Base-by-base conservation (phyloP, 2,113 vertebrate species). In the Phasianus colchicus region DNA sequence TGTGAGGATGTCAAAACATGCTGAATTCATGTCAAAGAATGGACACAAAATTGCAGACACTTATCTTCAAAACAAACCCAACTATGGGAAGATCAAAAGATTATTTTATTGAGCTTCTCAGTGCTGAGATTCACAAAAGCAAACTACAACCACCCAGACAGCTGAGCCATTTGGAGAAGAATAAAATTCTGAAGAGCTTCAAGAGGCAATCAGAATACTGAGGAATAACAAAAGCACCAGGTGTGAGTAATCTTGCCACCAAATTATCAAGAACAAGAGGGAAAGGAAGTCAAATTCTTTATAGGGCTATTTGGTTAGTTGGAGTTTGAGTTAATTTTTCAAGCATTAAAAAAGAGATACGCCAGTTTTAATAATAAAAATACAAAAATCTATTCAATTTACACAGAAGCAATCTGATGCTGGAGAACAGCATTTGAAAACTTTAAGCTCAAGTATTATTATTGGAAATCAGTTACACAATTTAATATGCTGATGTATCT, bases 161-260 rank as follows among this genome's bases (percentile, higher is more conserved):
- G 96, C 94, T 94, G 92, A 95, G 83, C 89, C 86, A 79, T 95
- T 92, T 92, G 83, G 29, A 72, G 83, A 90, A 96, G 73, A 95
- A 96, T 72, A 52, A 86, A 88, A 95, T 69, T 92, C 70, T 69
- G 86, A 84, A 96, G 83, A 92, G 90, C 73, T 94, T 96, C 83
- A 94, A 96, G 92, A 94, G 90, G 88, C 96, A 96, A 94, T 90
- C 92, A 90, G 86, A 93, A 74, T 19, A 78, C 57, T 61, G 77
- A 75, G 83, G 86, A 78, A 54, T 40, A 92, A 93, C 92, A 96
- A 96, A 96, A 96, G 88, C 86, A 90, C 93, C 96, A 96, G 95
- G 96, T 96, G 95, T 82, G 88, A 82, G 93, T 88, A 94, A 95
- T 95, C 90, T 78, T 78, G 61, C 38, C 30, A 69, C 43, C 40